phyloP scores from a whole-genome alignment of 2,888 invertebrate genomes.

The Punctoribates punctum region DNA sequence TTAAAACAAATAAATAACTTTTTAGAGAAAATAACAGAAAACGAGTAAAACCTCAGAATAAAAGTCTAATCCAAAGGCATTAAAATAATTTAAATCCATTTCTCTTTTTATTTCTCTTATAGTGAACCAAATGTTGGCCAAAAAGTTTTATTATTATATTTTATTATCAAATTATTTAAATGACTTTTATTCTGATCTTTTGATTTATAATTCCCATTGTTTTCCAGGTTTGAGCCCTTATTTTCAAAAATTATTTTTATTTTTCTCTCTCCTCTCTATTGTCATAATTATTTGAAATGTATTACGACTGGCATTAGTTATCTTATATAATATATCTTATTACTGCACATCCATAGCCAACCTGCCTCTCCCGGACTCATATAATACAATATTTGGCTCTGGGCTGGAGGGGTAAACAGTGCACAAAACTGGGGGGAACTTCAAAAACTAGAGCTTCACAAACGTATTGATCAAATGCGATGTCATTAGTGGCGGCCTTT shows the following conservation, averaged over 20 bases:
- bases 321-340: constrained; percentile 11
- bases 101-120: no score
- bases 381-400: constrained; percentile 10
- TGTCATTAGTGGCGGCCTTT: constrained; percentile 22
- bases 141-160: no score
- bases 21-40: background rate
- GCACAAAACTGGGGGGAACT: background rate
- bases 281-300: constrained; percentile 3
- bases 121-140: no score
- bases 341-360: background rate
- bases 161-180: no score
- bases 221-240: background rate
- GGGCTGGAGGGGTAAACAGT: background rate
- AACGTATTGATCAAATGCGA: constrained; percentile 5
- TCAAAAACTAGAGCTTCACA: background rate
- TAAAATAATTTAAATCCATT: no score
- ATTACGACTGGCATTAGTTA: background rate
- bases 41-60: no score
- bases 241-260: background rate
- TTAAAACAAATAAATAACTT: background rate
- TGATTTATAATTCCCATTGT: no score
- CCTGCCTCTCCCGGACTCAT: background rate
- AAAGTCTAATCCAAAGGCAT: no score
- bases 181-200: no score
- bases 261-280: background rate